Conservation (phyloP, 2,888 invertebrate species). For the Trimorus sp. region DNA sequence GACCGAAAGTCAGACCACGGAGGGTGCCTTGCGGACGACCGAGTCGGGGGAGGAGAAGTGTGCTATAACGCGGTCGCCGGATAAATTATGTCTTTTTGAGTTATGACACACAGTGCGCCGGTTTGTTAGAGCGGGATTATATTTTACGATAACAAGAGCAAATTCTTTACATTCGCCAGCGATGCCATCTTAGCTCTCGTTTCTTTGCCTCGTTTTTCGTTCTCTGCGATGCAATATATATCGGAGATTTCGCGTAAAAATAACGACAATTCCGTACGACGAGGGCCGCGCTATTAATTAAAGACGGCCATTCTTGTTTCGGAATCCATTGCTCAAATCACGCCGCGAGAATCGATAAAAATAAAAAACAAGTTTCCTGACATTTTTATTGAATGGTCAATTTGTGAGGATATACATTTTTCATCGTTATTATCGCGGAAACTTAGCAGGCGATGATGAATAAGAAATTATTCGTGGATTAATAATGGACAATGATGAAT, state of each 20-base stretch:
- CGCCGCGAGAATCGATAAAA: background rate
- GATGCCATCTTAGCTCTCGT: conserved; percentile 44
- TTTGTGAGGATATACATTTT: conserved; percentile 1
- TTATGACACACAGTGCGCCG: conserved; percentile 57
- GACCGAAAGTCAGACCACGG: conserved; percentile 42
- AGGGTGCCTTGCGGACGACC: conserved; percentile 44
- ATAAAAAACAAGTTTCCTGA: background rate
- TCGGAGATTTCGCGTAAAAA: conserved; percentile 48
- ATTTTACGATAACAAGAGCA: conserved; percentile 65
- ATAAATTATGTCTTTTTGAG: conserved; percentile 65
- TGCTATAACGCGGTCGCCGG: conserved; percentile 50
- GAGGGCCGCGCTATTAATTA: conserved; percentile 36
- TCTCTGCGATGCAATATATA: conserved; percentile 35
- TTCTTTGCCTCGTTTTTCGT: conserved; percentile 49
- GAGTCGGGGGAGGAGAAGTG: conserved; percentile 40
- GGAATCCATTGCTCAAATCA: conserved; percentile 19
- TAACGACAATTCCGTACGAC: conserved; percentile 37
- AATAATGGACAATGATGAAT: no score
- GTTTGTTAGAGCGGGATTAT: conserved; percentile 63
- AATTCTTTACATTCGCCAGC: conserved; percentile 59
- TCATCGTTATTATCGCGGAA: no score
- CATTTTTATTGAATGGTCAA: no score
- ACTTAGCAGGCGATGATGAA: no score
- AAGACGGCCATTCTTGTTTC: conserved; percentile 17
- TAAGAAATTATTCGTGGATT: no score